A percentile compares a stretch with the other conserved stretches of the same genome.
These are phyloP conservation scores for Ellobius talpinus DNA, from an alignment of 2,113 vertebrate genomes.

Conservation along the genomic window DNA sequence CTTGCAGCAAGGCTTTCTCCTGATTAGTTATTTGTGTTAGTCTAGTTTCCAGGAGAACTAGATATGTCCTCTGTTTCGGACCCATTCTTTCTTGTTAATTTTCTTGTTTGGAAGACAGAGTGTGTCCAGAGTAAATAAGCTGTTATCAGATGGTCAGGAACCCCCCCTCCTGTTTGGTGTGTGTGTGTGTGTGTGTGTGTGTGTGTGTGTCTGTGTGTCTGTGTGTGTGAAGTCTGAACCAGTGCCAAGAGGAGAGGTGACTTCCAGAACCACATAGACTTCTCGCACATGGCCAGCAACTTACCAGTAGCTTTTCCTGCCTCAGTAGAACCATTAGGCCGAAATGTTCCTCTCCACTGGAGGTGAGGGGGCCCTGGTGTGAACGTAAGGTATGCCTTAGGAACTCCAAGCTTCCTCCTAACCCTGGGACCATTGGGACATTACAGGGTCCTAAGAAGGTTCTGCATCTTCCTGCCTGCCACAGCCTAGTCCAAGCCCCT, in stretches of 20 bases:
- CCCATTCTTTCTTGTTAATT: not conserved
- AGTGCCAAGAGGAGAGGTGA: not conserved
- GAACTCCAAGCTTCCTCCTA: not conserved
- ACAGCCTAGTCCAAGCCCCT: not conserved
- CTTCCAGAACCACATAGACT: not conserved
- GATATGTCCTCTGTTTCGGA: not conserved
- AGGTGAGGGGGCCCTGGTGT: not conserved
- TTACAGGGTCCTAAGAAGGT: not conserved
- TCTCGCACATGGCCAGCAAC: not conserved
- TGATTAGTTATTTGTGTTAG: not conserved
- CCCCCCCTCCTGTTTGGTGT: not conserved
- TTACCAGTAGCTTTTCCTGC: not conserved
- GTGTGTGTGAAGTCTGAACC: not conserved
- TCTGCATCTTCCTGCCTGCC: not conserved
- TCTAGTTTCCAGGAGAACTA: not conserved
- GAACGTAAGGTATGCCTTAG: not conserved
- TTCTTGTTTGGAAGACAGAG: constrained; percentile 12
- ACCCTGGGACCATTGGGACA: not conserved
- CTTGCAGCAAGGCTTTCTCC: not conserved
- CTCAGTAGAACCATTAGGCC: not conserved
- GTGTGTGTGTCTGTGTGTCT: no score
- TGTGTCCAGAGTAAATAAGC: not conserved
- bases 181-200: no score
- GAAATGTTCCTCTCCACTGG: not conserved
- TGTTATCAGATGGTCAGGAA: not conserved